Conservation (phyloP, 2,888 invertebrate species). For the Caenorhabditis sulstoni region DNA sequence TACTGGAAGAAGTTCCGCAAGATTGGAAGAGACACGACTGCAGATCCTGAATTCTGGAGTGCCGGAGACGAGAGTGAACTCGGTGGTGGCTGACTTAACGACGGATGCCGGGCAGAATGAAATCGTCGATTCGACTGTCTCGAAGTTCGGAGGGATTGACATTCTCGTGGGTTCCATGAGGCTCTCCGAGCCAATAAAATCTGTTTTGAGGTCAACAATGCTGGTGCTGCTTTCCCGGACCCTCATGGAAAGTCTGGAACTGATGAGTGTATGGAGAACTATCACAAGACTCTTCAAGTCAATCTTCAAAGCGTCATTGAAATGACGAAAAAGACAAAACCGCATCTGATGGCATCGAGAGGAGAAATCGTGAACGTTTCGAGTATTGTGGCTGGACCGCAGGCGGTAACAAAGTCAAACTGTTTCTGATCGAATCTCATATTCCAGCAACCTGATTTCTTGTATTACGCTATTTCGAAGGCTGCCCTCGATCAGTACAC, state of each 20-base stretch:
- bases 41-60: constrained; percentile 28
- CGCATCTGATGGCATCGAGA: constrained; percentile 23
- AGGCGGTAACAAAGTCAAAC: too few species aligned
- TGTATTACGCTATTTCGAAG: constrained; percentile 53
- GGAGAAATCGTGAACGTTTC: constrained; percentile 56
- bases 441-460: constrained; percentile 7
- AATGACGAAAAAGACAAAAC: constrained; percentile 36
- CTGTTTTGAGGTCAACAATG: constrained; percentile 49
- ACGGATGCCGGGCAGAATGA: constrained; percentile 21
- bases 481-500: constrained; percentile 48
- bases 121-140: constrained; percentile 21
- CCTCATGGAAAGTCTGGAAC: constrained; percentile 7
- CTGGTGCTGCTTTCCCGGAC: constrained; percentile 29
- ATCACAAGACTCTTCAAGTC: constrained; percentile 21
- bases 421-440: too few species aligned
- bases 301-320: constrained; percentile 46
- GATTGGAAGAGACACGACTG: constrained; percentile 24
- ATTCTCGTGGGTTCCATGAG: too few species aligned
- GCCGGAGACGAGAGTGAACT: constrained; percentile 12
- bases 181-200: too few species aligned
- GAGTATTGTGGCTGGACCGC: constrained; percentile 33
- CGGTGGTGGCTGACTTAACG: constrained; percentile 22
- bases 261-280: constrained; percentile 1
- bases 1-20: constrained; percentile 26
- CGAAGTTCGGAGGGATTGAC: constrained; percentile 35